Percentiles rank a stretch among this genome's conserved stretches.
Evolutionary conservation across 2,797 vertebrate species (phyloP).

Genomic region (Protosalanx chinensis): DNA sequence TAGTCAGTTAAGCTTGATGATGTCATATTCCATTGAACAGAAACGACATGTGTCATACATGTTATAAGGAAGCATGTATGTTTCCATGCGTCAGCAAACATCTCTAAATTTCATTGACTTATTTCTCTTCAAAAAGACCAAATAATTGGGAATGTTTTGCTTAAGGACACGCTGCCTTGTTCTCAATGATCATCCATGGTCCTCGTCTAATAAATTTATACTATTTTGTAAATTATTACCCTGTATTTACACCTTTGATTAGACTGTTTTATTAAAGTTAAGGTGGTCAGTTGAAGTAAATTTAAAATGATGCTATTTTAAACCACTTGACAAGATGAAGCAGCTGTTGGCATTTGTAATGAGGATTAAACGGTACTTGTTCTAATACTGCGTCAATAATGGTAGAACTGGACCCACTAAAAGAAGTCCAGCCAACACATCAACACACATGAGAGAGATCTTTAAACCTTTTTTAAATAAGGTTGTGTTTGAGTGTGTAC

Average conservation of each 20-base stretch:
- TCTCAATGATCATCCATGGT: background rate
- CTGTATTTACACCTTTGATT: background rate
- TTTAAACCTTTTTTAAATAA: background rate
- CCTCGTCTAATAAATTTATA: background rate
- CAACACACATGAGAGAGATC: background rate
- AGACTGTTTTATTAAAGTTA: slow-evolving; percentile 51
- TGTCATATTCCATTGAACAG: background rate
- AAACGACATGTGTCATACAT: background rate
- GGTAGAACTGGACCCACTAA: background rate
- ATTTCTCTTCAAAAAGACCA: background rate
- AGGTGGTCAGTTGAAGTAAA: slow-evolving; percentile 39
- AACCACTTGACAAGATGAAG: slow-evolving; percentile 18
- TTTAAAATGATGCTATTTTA: slow-evolving; percentile 24
- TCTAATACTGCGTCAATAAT: slow-evolving; percentile 14
- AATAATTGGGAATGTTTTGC: background rate
- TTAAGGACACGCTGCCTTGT: background rate
- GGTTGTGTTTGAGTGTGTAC: background rate
- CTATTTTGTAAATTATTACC: background rate
- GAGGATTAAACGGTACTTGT: slow-evolving; percentile 30
- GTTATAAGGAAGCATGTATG: background rate
- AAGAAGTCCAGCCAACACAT: background rate
- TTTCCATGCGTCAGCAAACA: background rate
- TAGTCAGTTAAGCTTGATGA: background rate
- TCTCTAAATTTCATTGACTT: background rate
- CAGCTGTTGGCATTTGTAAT: slow-evolving; percentile 24